A percentile compares a stretch with the other conserved stretches of the same genome.
These are phyloP conservation scores for Platycercus adscitus DNA, from an alignment of 2,113 vertebrate genomes.

Conservation along the genomic window DNA sequence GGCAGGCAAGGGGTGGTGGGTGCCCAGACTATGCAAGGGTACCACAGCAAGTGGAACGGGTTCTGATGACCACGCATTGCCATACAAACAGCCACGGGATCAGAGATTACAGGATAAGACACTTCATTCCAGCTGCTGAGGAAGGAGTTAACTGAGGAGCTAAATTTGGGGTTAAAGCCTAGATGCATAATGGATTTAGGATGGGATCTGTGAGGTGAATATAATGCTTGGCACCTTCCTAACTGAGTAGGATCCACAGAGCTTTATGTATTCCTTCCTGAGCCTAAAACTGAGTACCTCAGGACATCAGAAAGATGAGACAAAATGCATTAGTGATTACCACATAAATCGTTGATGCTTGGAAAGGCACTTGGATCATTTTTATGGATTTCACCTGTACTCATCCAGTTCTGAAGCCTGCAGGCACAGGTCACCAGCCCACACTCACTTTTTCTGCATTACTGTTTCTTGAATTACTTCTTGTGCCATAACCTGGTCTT, in stretches of 20 bases:
- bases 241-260: not conserved
- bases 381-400: not conserved
- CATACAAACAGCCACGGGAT: not conserved
- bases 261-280: not conserved
- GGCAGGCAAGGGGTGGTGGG: not conserved
- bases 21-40: not conserved
- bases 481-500: not conserved
- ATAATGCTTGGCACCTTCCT: fast-evolving
- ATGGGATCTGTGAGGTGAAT: not conserved
- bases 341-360: not conserved
- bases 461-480: not conserved
- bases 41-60: fast-evolving
- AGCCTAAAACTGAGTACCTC: not conserved
- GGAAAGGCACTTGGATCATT: not conserved
- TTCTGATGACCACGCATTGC: not conserved
- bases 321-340: not conserved
- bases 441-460: not conserved
- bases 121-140: not conserved
- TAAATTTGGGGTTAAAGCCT: not conserved
- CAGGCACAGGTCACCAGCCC: not conserved
- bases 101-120: not conserved
- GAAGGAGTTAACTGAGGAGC: not conserved
- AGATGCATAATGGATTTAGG: not conserved
- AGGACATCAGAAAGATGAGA: not conserved
- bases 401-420: not conserved